Evolutionary conservation across 2,797 vertebrate species (phyloP), one percentile per base, ranked within the genome.

Genomic region (Dendrocincla fuliginosa): DNA sequence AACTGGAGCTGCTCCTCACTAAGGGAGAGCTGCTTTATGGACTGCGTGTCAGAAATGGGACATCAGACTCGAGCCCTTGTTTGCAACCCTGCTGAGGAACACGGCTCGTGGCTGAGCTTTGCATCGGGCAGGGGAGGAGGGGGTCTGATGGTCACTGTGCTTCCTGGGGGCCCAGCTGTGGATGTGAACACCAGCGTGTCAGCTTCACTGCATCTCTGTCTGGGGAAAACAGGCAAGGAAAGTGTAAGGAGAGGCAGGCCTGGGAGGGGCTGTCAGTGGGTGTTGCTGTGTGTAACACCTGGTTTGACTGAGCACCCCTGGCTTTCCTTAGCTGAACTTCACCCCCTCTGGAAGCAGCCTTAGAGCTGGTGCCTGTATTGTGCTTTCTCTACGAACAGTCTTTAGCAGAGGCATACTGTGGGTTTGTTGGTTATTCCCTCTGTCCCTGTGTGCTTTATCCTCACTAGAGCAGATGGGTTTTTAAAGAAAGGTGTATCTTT

Each of bases 81-180:
- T 89, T 1, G 1, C 37, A 5, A 42, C 15, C 9, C 16, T 1
- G 0, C 23, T 19, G 46, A 65, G 73, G 22, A 25, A 20, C 60
- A 5, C 1, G 2, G 28, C n/a, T 77, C 20, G 2, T n/a, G 69
- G 77, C 57, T 37, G 57, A 16, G 67, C 63, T 69, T 44, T 67
- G 57, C 11, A 4, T 1, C 2, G 1, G 16, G 47, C 8, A 16
- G 32, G 50, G 57, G 24, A 14, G 28, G 13, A 70, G 18, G 25
- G n/a, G 37, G 16, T 69, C 37, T 56, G 3, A 6, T 13, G 77
- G 52, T 16, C 10, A 2, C 32, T 25, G 3, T 37, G 85, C 68
- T 63, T 33, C 17, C 19, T 53, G 32, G 87, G 61, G 68, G 18
- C 57, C 11, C 32, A 11, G 0, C 53, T 73, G 24, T 27, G 41